These are phyloP conservation scores for Sesamia inferens DNA, from an alignment of 2,888 invertebrate genomes.

Conservation along the genomic window DNA sequence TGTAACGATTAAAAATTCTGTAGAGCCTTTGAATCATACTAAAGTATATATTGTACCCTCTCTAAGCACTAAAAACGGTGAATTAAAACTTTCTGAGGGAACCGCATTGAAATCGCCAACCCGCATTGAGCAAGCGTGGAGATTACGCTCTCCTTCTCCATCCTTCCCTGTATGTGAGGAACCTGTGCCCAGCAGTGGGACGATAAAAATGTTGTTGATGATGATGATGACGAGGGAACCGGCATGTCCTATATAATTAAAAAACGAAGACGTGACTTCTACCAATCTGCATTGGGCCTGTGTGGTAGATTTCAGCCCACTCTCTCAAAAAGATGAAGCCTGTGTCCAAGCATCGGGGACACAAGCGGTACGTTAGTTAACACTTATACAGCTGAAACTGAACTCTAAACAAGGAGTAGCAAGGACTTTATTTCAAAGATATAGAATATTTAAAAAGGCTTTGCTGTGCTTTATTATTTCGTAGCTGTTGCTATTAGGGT, in stretches of 20 bases:
- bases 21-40: not conserved
- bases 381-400: not conserved
- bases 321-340: not conserved
- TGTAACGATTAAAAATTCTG: not conserved
- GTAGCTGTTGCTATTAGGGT: too few relatives aligned
- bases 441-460: too few relatives aligned
- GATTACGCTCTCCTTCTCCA: too few relatives aligned
- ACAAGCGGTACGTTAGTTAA: not conserved
- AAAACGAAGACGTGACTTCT: not conserved
- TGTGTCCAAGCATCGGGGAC: not conserved
- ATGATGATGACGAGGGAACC: not conserved
- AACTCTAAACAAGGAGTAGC: not conserved
- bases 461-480: too few relatives aligned
- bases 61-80: not conserved
- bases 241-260: not conserved
- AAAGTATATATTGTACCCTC: not conserved
- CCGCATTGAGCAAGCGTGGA: too few relatives aligned
- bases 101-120: too few relatives aligned
- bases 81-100: too few relatives aligned
- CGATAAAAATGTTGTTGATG: too few relatives aligned
- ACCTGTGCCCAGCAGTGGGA: too few relatives aligned
- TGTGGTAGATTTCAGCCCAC: not conserved
- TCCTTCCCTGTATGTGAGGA: too few relatives aligned
- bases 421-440: too few relatives aligned
- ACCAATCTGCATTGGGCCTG: not conserved